A percentile compares a stretch with the other conserved stretches of the same genome.
phyloP scores from a whole-genome alignment of 2,113 vertebrate genomes.

The Caloenas nicobarica region DNA sequence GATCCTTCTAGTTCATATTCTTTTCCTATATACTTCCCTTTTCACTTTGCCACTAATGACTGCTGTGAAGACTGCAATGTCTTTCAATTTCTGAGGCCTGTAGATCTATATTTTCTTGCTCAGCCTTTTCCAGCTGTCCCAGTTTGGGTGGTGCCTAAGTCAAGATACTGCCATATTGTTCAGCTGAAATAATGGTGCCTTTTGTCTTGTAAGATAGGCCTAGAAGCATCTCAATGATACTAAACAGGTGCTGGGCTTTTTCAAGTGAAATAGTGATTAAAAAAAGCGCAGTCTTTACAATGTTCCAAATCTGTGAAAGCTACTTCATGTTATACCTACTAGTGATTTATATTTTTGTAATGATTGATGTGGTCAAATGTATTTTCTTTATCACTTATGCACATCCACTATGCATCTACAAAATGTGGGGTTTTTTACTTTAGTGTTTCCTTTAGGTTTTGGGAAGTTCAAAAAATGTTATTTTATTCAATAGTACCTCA shows the following conservation, averaged over 20 bases:
- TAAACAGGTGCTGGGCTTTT: not conserved
- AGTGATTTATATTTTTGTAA: not conserved
- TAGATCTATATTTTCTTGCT: not conserved
- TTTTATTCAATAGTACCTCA: not conserved
- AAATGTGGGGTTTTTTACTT: not conserved
- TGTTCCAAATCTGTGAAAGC: not conserved
- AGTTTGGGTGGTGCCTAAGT: not conserved
- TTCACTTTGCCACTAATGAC: not conserved
- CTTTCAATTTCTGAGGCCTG: not conserved
- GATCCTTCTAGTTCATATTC: not conserved
- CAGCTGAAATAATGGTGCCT: not conserved
- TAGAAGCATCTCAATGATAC: not conserved
- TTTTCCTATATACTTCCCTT: not conserved
- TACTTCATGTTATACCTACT: not conserved
- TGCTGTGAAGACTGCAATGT: not conserved
- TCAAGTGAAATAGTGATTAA: not conserved
- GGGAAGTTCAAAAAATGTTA: not conserved
- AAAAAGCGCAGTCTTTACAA: not conserved
- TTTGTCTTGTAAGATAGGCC: not conserved
- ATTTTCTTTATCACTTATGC: not conserved
- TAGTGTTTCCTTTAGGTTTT: not conserved
- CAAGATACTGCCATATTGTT: slow-evolving; percentile 28
- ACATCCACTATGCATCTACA: not conserved
- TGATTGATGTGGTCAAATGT: not conserved
- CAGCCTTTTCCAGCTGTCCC: not conserved